phyloP scores from a whole-genome alignment of 2,113 vertebrate genomes.

The Gracilinanus agilis region DNA sequence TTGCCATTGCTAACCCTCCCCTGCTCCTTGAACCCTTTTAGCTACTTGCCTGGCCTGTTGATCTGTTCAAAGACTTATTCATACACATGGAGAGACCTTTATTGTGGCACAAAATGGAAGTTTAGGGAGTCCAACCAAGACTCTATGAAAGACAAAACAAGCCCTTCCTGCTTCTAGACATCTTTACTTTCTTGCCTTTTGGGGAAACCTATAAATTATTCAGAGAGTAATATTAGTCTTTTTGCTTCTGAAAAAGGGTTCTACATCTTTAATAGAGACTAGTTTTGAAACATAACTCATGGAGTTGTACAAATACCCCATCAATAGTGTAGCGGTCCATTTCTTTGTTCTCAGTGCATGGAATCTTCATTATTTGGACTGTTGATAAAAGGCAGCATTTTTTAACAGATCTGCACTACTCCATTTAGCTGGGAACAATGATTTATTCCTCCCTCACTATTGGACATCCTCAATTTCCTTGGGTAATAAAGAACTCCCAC shows the following conservation, averaged over 20 bases:
- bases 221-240: constrained; percentile 77
- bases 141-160: neutral
- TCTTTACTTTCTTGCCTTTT: constrained; percentile 59
- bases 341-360: constrained; percentile 83
- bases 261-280: constrained; percentile 80
- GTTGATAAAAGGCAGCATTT: constrained; percentile 83
- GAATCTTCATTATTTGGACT: constrained; percentile 87
- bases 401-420: constrained; percentile 81
- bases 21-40: neutral
- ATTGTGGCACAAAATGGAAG: neutral
- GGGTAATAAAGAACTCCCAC: constrained; percentile 77
- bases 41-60: fast-evolving
- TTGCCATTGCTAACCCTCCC: neutral
- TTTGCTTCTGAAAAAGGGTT: constrained; percentile 69
- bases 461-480: constrained; percentile 83
- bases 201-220: constrained; percentile 67
- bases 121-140: neutral
- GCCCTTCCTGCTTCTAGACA: constrained; percentile 34
- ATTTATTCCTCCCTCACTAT: constrained; percentile 84
- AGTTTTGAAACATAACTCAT: constrained; percentile 79
- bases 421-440: constrained; percentile 86
- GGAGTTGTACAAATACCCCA: constrained; percentile 82
- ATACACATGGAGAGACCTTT: fast-evolving
- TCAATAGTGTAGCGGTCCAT: constrained; percentile 83
- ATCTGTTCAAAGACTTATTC: neutral